phyloP scores from a whole-genome alignment of 2,888 invertebrate species.

The Agriopis aurantiaria region DNA sequence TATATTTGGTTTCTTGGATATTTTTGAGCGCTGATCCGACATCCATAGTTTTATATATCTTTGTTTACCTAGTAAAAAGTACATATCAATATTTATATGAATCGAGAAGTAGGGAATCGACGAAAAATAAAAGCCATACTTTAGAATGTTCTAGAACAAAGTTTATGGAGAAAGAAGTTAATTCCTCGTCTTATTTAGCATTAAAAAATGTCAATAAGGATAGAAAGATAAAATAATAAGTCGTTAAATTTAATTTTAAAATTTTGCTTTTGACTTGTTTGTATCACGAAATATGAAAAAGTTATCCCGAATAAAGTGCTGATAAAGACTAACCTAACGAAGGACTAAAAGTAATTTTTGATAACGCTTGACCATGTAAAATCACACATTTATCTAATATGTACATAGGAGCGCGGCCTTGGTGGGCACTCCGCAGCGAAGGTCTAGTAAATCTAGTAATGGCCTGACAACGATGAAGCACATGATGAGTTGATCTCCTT shows the following conservation, averaged over 20 bases:
- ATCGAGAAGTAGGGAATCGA: neutral
- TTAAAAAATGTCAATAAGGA: no score
- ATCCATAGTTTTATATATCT: no score
- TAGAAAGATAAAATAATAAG: no score
- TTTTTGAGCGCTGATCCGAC: no score
- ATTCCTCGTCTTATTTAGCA: no score
- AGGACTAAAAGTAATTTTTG: no score
- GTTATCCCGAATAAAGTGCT: neutral
- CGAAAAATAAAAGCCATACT: neutral
- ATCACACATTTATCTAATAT: constrained; percentile 36
- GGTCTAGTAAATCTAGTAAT: constrained; percentile 41
- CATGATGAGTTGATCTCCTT: no score
- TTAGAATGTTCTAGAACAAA: neutral
- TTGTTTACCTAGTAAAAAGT: neutral
- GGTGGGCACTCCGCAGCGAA: constrained; percentile 50
- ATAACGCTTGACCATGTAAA: constrained; percentile 6
- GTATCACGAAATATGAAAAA: no score
- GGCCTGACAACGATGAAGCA: neutral
- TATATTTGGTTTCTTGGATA: no score
- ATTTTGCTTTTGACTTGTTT: no score
- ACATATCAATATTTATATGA: neutral
- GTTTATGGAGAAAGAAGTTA: no score
- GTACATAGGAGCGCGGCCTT: constrained; percentile 49
- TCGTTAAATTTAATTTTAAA: no score
- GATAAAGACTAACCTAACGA: neutral